Base-by-base conservation (phyloP, 2,888 invertebrate genomes). In the Hartigia nigra region DNA sequence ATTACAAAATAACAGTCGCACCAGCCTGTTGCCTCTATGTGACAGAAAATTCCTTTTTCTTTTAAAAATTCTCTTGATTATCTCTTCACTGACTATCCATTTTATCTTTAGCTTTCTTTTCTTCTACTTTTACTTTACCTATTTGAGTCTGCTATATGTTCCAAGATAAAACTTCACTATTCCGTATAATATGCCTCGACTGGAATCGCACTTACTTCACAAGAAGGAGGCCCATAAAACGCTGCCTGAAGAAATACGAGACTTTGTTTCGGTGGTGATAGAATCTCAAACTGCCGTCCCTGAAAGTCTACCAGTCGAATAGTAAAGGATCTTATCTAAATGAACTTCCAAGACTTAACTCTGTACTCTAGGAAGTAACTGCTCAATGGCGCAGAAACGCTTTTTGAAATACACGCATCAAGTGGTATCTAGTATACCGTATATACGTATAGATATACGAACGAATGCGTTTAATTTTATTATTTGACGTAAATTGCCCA, bases 241-340 rank as follows among this genome's bases (percentile, higher is more conserved):
- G 75, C 32, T 36, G 34, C 31, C n/a, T 34, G 75, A 81, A 85
- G 83, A 85, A 84, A 82, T 84, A 85, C 80, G 78, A 77, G 82
- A 78, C 85, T 84, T 87, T 87, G 87, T 85, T 86, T 87, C 81
- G 84, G 23, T 76, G 72, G 74, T 76, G 87, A 86, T 86, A 87
- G 83, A 84, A 87, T 87, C 87, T 81, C 75, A 77, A 82, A 82
- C 80, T 84, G 77, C 76, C 79, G 35, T 70, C 70, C 72, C 74
- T 76, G 79, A 79, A 80, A 79, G 78, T 81, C 78, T 79, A 81
- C 77, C 82, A 80, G 79, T 79, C 81, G 82, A 84, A 84, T 81
- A 76, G 77, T 79, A 79, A 79, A 80, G 80, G 82, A 87, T 86
- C 85, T 88, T 88, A 88, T 88, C 88, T 88, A 88, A 88, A 88